Base-by-base conservation (phyloP, 2,797 vertebrate genomes). In the Acomys russatus region DNA sequence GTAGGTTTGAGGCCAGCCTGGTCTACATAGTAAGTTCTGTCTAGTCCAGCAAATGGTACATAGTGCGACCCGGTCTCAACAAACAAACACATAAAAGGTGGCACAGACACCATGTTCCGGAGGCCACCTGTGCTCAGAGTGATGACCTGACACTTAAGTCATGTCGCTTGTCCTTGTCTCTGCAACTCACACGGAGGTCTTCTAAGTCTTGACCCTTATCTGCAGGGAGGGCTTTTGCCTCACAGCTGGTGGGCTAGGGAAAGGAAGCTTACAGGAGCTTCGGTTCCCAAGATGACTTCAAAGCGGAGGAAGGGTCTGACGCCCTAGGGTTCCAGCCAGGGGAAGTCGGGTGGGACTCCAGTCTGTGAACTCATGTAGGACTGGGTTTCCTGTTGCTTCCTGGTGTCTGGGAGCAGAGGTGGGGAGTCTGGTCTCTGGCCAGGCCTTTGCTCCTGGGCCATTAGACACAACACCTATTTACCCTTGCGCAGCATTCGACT, bases 271-370 rank as follows among this genome's bases (percentile, higher is more conserved):
- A 83, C 54, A 0, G 70, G 91, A 64, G 88, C 22, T 86, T 95
- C n/a, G 59, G 92, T 93, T 96, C 73, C 61, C 59, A 77, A 14
- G 63, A 59, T 30, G 71, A 56, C 97, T 97, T 98, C 97, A 98
- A 98, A 98, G 97, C 49, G 3, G 91, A 97, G 97, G 97, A 98
- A 97, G 86, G 78, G 44, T 83, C 88, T 88, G 90, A 51, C 64
- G 51, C 84, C 66, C 68, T 12, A 2, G 0, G 84, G 61, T 9
- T 64, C 78, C 78, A 38, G 93, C 85, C 73, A n/a, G 54, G 54
- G 94, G 94, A 97, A 96, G 73, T 90, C 4, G 61, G 78, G 70
- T 94, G 87, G 93, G 84, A 77, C 95, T 94, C 54, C 73, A 51
- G 84, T 18, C 79, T 63, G 35, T 74, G 90, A 71, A 59, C 68